A percentile compares a stretch with the other conserved stretches of the same genome.
Conservation (phyloP, 2,113 vertebrate genomes). For the Corythoichthys haematopterus region DNA sequence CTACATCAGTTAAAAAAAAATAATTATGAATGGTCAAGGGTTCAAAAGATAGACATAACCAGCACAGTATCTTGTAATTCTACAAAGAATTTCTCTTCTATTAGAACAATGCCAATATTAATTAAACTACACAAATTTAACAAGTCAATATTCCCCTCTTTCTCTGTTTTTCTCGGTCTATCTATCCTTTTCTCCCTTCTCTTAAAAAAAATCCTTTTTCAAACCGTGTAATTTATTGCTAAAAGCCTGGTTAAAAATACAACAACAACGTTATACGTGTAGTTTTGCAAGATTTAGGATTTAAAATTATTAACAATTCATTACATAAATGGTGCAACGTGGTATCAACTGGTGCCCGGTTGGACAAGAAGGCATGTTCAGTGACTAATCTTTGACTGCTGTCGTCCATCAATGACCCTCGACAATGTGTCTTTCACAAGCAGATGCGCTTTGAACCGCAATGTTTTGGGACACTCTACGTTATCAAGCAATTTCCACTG, state of each 20-base stretch:
- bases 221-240: background rate
- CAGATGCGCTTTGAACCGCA: background rate
- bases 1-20: constrained; percentile 25
- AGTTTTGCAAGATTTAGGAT: background rate
- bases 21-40: constrained; percentile 28
- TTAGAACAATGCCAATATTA: constrained; percentile 47
- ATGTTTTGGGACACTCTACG: background rate
- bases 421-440: background rate
- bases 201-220: constrained; percentile 28
- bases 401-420: background rate
- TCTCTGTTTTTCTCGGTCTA: constrained; percentile 3
- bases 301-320: no score
- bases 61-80: constrained; percentile 30
- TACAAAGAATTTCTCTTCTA: constrained; percentile 30
- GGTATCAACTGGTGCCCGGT: background rate
- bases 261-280: background rate
- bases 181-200: background rate
- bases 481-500: background rate
- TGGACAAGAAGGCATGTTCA: background rate
- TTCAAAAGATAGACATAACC: constrained; percentile 40
- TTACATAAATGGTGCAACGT: no score
- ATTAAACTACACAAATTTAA: constrained; percentile 45
- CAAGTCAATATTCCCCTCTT: constrained; percentile 3
- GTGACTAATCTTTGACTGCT: background rate
- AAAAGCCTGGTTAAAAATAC: background rate